phyloP scores from a whole-genome alignment of 2,113 vertebrate species.

The Rhinoptilus africanus region DNA sequence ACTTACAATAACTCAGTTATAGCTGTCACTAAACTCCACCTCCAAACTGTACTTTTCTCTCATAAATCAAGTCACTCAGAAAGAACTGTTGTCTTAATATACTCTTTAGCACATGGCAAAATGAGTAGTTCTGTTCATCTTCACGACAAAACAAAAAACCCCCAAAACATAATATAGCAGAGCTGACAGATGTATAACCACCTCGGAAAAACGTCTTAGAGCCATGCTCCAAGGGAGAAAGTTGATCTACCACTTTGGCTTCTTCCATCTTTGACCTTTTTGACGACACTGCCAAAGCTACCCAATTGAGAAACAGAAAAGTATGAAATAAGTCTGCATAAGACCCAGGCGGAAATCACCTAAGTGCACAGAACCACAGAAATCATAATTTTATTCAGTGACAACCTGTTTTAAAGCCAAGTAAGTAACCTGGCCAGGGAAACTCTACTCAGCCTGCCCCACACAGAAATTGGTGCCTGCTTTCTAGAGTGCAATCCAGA shows the following conservation, averaged over 20 bases:
- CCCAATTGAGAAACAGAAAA: background rate
- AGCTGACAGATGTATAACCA: background rate
- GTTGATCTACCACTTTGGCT: background rate
- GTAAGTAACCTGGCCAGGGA: background rate
- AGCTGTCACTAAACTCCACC: background rate
- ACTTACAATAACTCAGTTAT: background rate
- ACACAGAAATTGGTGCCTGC: background rate
- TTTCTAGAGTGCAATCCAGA: background rate
- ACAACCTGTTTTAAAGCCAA: background rate
- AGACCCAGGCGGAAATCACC: background rate
- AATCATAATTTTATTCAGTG: background rate
- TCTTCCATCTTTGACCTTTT: background rate
- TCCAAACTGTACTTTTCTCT: background rate
- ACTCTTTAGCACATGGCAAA: background rate
- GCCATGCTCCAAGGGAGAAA: background rate
- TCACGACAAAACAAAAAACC: background rate
- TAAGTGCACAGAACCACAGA: background rate
- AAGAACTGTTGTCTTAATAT: background rate
- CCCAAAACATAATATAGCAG: background rate
- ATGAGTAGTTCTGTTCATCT: background rate
- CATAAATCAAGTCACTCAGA: background rate
- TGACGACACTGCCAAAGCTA: background rate
- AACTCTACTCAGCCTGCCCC: background rate
- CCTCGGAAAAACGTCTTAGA: background rate
- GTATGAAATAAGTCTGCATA: background rate